Percentiles rank a stretch among this genome's conserved stretches.
Conservation (phyloP, 2,888 invertebrate species). For the Pyrgus malvae region DNA sequence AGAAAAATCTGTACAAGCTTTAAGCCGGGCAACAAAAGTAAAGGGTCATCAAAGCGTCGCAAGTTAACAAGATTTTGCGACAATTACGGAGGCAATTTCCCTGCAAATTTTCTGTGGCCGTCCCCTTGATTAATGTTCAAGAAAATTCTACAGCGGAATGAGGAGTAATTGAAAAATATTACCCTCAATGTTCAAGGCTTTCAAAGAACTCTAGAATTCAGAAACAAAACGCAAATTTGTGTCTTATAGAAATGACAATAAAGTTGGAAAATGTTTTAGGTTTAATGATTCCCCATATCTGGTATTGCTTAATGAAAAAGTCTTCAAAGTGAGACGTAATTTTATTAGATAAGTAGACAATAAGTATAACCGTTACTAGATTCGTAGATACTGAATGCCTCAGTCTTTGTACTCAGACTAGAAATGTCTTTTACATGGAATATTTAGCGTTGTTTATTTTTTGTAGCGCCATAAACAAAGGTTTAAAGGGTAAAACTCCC, state of each 20-base stretch:
- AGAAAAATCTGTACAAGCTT: conserved; percentile 11
- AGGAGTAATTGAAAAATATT: conserved; percentile 39
- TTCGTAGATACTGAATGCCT: too few species aligned
- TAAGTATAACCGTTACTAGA: too few species aligned
- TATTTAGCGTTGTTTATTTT: too few species aligned
- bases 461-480: too few species aligned
- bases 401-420: too few species aligned
- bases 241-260: conserved; percentile 1
- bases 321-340: too few species aligned
- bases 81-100: conserved; percentile 37
- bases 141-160: conserved; percentile 34
- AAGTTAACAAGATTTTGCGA: conserved; percentile 33
- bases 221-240: conserved; percentile 5
- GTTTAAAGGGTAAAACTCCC: too few species aligned
- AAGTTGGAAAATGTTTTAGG: not conserved
- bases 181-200: conserved; percentile 23
- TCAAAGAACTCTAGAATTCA: conserved; percentile 4
- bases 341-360: too few species aligned
- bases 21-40: conserved; percentile 18
- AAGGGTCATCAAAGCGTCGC: conserved; percentile 22
- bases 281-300: too few species aligned
- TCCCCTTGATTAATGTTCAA: conserved; percentile 37
- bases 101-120: conserved; percentile 37
- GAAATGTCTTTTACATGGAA: too few species aligned
- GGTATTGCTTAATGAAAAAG: too few species aligned